phyloP scores from a whole-genome alignment of 2,113 vertebrate species.

The Charadrius vociferus region DNA sequence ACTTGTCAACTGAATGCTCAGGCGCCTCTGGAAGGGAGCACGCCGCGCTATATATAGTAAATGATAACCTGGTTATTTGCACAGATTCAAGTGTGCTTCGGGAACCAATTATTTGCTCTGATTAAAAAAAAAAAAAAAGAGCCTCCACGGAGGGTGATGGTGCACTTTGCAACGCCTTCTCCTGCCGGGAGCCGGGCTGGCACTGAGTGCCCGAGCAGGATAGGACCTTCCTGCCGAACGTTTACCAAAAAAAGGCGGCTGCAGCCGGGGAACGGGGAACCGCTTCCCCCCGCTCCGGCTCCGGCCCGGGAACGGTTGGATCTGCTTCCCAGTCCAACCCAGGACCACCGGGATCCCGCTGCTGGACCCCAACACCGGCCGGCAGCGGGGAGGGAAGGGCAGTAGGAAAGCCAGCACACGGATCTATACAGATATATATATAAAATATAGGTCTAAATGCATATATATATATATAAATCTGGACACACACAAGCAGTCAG shows the following conservation, averaged over 20 bases:
- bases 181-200: neutral
- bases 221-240: neutral
- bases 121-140: neutral
- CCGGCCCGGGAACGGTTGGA: too few species aligned
- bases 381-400: neutral
- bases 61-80: constrained; percentile 53
- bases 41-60: constrained; percentile 44
- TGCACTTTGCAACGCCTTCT: neutral
- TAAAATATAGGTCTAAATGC: rapidly evolving
- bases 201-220: neutral
- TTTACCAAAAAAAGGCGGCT: neutral
- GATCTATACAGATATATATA: rapidly evolving
- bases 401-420: rapidly evolving
- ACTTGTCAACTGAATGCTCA: neutral
- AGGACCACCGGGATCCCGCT: rapidly evolving
- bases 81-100: neutral
- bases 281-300: neutral
- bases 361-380: neutral
- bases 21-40: neutral
- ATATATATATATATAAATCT: rapidly evolving
- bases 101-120: constrained; percentile 42
- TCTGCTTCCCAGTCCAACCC: neutral
- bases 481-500: neutral
- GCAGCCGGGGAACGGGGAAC: neutral
- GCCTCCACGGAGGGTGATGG: neutral